Evolutionary conservation across 2,113 vertebrate genomes (phyloP).

Genomic region (Apodemus sylvaticus): DNA sequence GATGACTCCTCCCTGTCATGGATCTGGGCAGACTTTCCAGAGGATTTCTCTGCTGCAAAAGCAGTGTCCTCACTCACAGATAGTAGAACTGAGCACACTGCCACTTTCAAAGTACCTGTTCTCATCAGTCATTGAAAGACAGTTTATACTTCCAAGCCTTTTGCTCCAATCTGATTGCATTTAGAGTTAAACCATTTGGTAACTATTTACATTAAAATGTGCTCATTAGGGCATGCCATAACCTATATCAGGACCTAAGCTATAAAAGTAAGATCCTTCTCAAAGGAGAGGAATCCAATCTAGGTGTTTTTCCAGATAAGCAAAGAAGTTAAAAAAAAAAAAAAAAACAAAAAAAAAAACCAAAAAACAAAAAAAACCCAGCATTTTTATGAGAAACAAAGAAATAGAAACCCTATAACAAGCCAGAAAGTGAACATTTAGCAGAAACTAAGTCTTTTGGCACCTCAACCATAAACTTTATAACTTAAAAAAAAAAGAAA

Average conservation of each 20-base stretch:
- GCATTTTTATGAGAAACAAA: neutral
- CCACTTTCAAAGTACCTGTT: neutral
- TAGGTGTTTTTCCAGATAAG: neutral
- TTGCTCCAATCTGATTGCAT: neutral
- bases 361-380: too few relatives aligned
- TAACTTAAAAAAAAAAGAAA: neutral
- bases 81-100: neutral
- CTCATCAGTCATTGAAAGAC: neutral
- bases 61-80: neutral
- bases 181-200: neutral
- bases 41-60: neutral
- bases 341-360: too few relatives aligned
- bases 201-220: neutral
- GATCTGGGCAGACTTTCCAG: neutral
- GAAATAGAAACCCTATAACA: neutral
- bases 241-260: neutral
- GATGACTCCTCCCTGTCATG: too few relatives aligned
- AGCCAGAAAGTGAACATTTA: neutral
- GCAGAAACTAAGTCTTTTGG: neutral
- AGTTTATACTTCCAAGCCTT: neutral
- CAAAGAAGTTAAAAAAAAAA: neutral
- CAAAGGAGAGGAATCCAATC: neutral
- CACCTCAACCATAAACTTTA: neutral
- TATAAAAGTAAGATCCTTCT: neutral
- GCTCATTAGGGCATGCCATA: neutral